phyloP scores from a whole-genome alignment of 2,113 vertebrate species.

The Dryoscopus gambensis region DNA sequence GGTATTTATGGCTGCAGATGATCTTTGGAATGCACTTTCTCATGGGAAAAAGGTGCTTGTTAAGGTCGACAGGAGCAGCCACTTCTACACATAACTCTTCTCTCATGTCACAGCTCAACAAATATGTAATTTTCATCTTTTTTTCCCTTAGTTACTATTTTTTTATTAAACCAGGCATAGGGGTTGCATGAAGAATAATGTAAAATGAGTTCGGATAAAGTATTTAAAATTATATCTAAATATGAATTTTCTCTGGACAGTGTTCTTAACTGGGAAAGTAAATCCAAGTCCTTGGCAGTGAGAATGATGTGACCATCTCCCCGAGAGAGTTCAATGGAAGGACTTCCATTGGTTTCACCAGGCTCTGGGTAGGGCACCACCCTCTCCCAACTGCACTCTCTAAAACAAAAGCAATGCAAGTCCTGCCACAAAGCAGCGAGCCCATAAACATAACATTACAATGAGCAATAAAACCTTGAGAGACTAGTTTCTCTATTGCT shows the following conservation, averaged over 20 bases:
- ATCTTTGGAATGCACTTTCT: background rate
- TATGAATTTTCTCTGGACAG: background rate
- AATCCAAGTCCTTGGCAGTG: background rate
- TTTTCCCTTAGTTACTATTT: background rate
- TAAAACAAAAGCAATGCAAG: background rate
- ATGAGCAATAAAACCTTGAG: conserved; percentile 18
- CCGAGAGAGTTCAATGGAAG: background rate
- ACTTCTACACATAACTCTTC: background rate
- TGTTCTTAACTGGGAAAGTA: background rate
- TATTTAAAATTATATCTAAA: background rate
- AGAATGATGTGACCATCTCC: background rate
- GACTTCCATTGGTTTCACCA: background rate
- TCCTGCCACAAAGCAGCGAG: background rate
- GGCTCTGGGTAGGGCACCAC: background rate
- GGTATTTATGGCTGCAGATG: background rate
- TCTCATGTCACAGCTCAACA: background rate
- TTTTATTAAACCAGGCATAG: background rate
- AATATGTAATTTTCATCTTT: background rate
- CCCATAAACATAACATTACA: conserved; percentile 27
- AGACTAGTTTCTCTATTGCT: conserved; percentile 2
- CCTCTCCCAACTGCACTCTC: background rate
- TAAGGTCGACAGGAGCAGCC: background rate
- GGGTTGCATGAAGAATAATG: background rate
- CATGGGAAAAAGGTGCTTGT: background rate
- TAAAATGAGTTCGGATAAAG: background rate